A percentile compares a stretch with the other conserved stretches of the same genome.
Evolutionary conservation across 2,888 invertebrate species (phyloP).

Genomic region (Acanthococcus lagerstroemiae): DNA sequence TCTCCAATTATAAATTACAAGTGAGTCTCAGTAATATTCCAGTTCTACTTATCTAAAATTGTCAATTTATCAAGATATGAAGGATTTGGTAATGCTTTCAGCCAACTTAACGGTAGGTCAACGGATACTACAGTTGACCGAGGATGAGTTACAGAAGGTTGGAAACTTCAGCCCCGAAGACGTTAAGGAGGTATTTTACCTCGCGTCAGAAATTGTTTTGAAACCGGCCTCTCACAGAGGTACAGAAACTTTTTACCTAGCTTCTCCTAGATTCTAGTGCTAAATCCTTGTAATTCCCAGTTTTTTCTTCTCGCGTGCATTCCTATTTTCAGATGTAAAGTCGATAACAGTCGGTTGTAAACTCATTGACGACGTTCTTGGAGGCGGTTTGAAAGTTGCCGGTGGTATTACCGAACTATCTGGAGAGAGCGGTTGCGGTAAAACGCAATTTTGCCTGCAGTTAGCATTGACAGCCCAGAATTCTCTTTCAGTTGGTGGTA

Average conservation of each 20-base stretch:
- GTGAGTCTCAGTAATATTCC: too few relatives aligned
- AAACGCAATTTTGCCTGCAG: slow-evolving; percentile 70
- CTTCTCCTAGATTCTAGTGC: too few relatives aligned
- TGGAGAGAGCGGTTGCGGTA: slow-evolving; percentile 72
- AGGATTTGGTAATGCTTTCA: background rate
- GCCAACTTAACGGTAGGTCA: slow-evolving; percentile 7
- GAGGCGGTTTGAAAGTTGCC: slow-evolving; percentile 54
- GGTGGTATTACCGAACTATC: slow-evolving; percentile 65
- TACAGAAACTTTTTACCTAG: background rate
- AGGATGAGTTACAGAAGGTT: slow-evolving; percentile 10
- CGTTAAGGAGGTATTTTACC: slow-evolving; percentile 8
- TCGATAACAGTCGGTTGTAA: slow-evolving; percentile 47
- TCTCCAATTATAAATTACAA: too few relatives aligned
- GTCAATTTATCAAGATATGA: too few relatives aligned
- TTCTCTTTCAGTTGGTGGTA: slow-evolving; percentile 46
- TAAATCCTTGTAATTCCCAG: too few relatives aligned
- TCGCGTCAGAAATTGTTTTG: slow-evolving; percentile 5
- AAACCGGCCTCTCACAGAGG: background rate
- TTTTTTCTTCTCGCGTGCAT: too few relatives aligned
- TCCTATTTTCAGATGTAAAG: slow-evolving; percentile 1
- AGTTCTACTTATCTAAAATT: background rate
- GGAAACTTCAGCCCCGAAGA: slow-evolving; percentile 11
- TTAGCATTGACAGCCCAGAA: slow-evolving; percentile 56
- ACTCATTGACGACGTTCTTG: slow-evolving; percentile 50
- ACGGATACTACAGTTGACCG: slow-evolving; percentile 3